phyloP scores from a whole-genome alignment of 1,140 invertebrate genomes.

The Mesaphorura yosii region DNA sequence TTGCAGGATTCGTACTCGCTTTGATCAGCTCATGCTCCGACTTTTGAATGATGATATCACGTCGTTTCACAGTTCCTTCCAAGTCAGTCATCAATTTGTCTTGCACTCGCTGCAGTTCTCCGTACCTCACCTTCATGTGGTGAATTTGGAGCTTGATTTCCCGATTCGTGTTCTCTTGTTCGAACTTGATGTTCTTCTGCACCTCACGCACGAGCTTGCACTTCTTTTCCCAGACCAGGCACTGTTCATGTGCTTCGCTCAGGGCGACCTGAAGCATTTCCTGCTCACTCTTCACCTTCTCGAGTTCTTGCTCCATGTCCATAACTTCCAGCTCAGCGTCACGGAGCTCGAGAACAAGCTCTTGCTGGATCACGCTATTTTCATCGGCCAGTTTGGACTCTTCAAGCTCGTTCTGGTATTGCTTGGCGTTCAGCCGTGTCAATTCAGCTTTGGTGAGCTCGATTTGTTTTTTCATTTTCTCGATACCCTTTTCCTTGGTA shows the following conservation, averaged over 20 bases:
- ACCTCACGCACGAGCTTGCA: slow-evolving; percentile 52
- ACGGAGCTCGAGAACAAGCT: slow-evolving; percentile 44
- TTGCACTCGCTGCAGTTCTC: slow-evolving; percentile 55
- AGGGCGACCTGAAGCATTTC: slow-evolving; percentile 48
- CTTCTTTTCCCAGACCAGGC: slow-evolving; percentile 66
- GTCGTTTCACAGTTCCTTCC: slow-evolving; percentile 56
- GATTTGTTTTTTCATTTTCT: slow-evolving; percentile 46
- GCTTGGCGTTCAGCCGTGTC: slow-evolving; percentile 45
- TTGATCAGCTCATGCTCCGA: slow-evolving; percentile 46
- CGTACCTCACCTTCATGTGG: slow-evolving; percentile 61
- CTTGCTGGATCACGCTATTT: slow-evolving; percentile 46
- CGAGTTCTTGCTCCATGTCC: slow-evolving; percentile 50
- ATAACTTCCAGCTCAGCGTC: slow-evolving; percentile 48
- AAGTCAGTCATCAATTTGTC: slow-evolving; percentile 63
- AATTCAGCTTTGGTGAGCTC: slow-evolving; percentile 47
- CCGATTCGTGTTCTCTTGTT: slow-evolving; percentile 43
- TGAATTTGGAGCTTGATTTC: slow-evolving; percentile 68
- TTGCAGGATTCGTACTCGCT: slow-evolving; percentile 25
- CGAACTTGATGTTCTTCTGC: slow-evolving; percentile 50
- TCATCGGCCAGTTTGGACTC: slow-evolving; percentile 48
- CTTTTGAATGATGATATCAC: slow-evolving; percentile 51
- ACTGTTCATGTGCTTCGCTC: slow-evolving; percentile 50
- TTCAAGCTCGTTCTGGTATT: slow-evolving; percentile 46
- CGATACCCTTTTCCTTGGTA: slow-evolving; percentile 44
- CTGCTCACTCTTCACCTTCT: slow-evolving; percentile 52